These are phyloP conservation scores for Drosophila azteca DNA, from an alignment of 1,140 invertebrate species.

Conservation along the genomic window DNA sequence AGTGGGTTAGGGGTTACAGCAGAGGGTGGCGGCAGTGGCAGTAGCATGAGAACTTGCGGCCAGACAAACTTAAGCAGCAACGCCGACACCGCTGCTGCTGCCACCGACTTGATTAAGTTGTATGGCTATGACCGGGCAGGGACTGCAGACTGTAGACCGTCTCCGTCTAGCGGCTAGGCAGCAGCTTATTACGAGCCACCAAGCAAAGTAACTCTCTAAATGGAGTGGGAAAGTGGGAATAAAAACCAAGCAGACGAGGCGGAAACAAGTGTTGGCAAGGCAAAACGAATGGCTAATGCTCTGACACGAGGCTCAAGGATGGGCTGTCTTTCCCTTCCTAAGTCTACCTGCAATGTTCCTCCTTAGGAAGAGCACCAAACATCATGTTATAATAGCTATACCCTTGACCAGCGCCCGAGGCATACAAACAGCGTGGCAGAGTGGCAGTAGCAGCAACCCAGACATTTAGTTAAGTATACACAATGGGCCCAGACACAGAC, in stretches of 20 bases:
- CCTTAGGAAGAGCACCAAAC: not conserved
- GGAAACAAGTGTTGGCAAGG: not conserved
- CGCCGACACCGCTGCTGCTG: slow-evolving; percentile 20
- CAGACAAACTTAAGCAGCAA: slow-evolving; percentile 70
- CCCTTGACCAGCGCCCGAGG: slow-evolving; percentile 10
- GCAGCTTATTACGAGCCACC: slow-evolving; percentile 73
- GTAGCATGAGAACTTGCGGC: slow-evolving; percentile 34
- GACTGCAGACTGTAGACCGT: not conserved
- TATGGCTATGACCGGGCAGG: slow-evolving; percentile 42
- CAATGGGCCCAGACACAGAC: slow-evolving; percentile 47
- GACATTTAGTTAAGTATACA: slow-evolving; percentile 71
- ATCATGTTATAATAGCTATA: not conserved
- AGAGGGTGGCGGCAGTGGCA: not conserved
- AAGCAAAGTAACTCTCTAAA: slow-evolving; percentile 67
- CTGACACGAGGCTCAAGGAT: not conserved
- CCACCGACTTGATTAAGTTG: slow-evolving; percentile 70
- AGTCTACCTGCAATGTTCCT: too few species aligned
- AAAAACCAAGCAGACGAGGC: slow-evolving; percentile 25
- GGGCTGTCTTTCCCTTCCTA: too few species aligned
- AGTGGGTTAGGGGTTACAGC: not conserved
- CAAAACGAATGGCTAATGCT: slow-evolving; percentile 1
- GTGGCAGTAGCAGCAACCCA: slow-evolving; percentile 31
- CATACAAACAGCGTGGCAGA: slow-evolving; percentile 27
- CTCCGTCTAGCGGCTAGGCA: slow-evolving; percentile 59
- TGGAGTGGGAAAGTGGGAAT: slow-evolving; percentile 42